Evolutionary conservation across 2,888 invertebrate species (phyloP).

Genomic region (Desoria tigrina): DNA sequence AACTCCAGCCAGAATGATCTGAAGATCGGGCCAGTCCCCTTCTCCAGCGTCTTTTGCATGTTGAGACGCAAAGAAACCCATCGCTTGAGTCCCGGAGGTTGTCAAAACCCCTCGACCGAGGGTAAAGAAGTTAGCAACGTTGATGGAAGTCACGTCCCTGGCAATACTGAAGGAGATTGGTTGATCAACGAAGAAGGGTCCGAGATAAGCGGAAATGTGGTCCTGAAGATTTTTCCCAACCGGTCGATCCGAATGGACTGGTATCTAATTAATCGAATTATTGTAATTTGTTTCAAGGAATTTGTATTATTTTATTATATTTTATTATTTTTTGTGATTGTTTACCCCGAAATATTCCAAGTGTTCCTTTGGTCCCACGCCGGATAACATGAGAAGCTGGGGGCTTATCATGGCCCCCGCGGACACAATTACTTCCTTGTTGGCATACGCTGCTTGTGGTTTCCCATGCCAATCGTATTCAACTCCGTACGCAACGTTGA

Average conservation of each 20-base stretch:
- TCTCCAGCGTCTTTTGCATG: slow-evolving; percentile 44
- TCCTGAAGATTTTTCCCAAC: slow-evolving; percentile 43
- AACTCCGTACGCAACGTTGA: slow-evolving; percentile 43
- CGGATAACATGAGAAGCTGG: slow-evolving; percentile 17
- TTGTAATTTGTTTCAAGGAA: slow-evolving; percentile 1
- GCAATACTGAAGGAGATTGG: slow-evolving; percentile 41
- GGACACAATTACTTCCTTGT: slow-evolving; percentile 44
- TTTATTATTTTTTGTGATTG: too few species aligned
- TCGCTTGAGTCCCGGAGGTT: slow-evolving; percentile 43
- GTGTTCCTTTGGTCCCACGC: slow-evolving; percentile 24
- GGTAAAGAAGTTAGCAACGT: slow-evolving; percentile 41
- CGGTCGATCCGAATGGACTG: slow-evolving; percentile 33
- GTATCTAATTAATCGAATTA: slow-evolving; percentile 20
- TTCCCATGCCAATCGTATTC: slow-evolving; percentile 43
- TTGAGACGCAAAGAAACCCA: slow-evolving; percentile 42
- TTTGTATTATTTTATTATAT: slow-evolving; percentile 6
- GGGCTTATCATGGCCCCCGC: slow-evolving; percentile 42
- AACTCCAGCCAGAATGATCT: slow-evolving; percentile 38
- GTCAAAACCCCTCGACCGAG: slow-evolving; percentile 43
- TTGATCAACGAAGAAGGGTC: slow-evolving; percentile 47
- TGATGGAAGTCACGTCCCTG: slow-evolving; percentile 38
- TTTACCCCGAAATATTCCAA: slow-evolving; percentile 23
- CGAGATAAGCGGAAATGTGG: slow-evolving; percentile 45
- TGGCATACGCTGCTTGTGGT: slow-evolving; percentile 25
- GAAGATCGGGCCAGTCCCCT: slow-evolving; percentile 39